Conservation (phyloP, 2,888 invertebrate species). For the Synergus gifuensis region DNA sequence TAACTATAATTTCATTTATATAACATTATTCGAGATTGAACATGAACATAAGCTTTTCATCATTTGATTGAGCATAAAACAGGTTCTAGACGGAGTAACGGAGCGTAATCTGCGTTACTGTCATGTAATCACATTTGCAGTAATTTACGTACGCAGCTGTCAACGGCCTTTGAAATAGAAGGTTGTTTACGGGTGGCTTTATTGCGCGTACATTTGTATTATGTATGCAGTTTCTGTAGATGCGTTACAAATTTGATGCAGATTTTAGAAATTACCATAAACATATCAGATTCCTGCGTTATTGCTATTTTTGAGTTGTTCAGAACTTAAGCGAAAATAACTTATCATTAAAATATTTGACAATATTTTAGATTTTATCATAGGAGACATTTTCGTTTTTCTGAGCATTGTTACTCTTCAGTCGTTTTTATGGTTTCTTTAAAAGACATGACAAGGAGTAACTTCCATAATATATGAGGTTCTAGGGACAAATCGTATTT, state of each 20-base stretch:
- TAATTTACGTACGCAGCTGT: neutral
- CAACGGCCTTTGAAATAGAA: slow-evolving; percentile 4
- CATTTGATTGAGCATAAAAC: neutral
- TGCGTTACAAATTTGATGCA: neutral
- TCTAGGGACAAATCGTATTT: slow-evolving; percentile 1
- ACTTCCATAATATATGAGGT: slow-evolving; percentile 3
- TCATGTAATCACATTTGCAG: slow-evolving; percentile 7
- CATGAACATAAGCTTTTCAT: neutral
- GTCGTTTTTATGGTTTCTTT: neutral
- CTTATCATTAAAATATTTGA: neutral
- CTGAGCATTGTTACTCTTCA: neutral
- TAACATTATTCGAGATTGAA: neutral
- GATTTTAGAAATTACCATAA: neutral
- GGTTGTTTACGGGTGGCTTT: neutral
- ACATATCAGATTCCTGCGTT: neutral
- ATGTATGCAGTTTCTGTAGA: neutral
- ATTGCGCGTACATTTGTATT: neutral
- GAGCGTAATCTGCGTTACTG: slow-evolving; percentile 4
- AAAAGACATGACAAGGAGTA: neutral
- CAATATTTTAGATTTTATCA: neutral
- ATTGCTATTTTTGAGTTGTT: neutral
- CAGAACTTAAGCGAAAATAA: neutral
- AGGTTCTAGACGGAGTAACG: neutral
- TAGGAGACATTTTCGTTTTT: neutral
- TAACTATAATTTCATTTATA: neutral